phyloP scores from a whole-genome alignment of 1,140 invertebrate species.

The Armadillidium nasatum region DNA sequence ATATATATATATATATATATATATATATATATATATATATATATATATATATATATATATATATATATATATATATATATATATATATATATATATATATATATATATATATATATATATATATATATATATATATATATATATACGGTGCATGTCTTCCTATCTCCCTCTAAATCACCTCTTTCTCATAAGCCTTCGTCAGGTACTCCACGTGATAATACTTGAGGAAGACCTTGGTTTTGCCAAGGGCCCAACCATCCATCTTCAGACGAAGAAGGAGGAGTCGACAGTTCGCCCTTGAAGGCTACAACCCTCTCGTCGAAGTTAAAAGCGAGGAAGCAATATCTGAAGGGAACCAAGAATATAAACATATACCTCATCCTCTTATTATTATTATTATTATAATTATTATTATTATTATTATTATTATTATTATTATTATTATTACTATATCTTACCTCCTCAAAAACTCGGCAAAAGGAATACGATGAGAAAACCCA shows the following conservation, averaged over 20 bases:
- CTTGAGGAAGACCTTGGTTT: slow-evolving; percentile 76
- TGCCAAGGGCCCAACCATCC: slow-evolving; percentile 76
- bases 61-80: too few species aligned
- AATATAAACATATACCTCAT: neutral
- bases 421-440: neutral
- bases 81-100: too few species aligned
- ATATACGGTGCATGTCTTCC: too few species aligned
- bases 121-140: too few species aligned
- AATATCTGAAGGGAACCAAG: slow-evolving; percentile 59
- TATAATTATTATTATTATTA: neutral
- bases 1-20: too few species aligned
- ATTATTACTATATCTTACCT: slow-evolving; percentile 56
- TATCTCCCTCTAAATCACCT: slow-evolving; percentile 48
- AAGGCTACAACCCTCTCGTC: slow-evolving; percentile 65
- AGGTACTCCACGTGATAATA: slow-evolving; percentile 80
- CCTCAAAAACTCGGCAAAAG: slow-evolving; percentile 73
- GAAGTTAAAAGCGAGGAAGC: slow-evolving; percentile 69
- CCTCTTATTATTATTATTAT: neutral
- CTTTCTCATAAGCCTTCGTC: slow-evolving; percentile 68
- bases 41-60: too few species aligned
- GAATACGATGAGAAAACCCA: slow-evolving; percentile 73
- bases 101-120: too few species aligned
- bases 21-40: too few species aligned
- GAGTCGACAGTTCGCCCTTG: slow-evolving; percentile 65
- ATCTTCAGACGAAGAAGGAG: slow-evolving; percentile 67